These are phyloP conservation scores for Melanerpes aurifrons DNA, from an alignment of 2,113 vertebrate genomes.

Conservation along the genomic window DNA sequence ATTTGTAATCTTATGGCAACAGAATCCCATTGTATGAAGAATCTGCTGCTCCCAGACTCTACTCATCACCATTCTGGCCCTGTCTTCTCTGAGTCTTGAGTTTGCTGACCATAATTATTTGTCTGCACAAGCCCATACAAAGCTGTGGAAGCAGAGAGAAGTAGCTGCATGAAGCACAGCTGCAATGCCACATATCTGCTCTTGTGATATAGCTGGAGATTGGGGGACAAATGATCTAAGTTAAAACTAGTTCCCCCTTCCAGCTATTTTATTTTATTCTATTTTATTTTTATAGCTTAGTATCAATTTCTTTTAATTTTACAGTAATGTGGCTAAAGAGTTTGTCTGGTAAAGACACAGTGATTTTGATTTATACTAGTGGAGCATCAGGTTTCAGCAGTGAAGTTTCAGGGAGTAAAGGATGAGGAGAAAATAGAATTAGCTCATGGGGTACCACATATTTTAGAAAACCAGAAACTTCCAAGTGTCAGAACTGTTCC, in stretches of 20 bases:
- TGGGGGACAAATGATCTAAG: not conserved
- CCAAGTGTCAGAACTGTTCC: not conserved
- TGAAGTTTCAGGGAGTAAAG: not conserved
- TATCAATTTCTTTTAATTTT: not conserved
- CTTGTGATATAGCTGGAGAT: not conserved
- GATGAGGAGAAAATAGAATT: not conserved
- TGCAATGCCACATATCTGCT: not conserved
- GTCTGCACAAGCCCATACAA: not conserved
- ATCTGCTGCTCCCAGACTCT: not conserved
- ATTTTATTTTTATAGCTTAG: not conserved
- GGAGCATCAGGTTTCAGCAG: not conserved
- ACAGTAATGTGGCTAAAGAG: not conserved
- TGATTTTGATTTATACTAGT: not conserved
- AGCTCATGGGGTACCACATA: not conserved
- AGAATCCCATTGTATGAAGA: not conserved
- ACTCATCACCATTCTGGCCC: not conserved
- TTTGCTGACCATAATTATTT: not conserved
- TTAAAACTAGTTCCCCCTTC: not conserved
- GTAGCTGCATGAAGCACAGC: not conserved
- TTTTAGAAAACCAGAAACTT: constrained; percentile 28
- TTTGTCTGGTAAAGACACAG: not conserved
- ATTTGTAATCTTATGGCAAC: not conserved
- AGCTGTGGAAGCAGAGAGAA: not conserved
- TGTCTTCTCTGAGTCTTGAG: not conserved
- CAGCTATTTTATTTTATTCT: not conserved